Percentiles rank a stretch among this genome's conserved stretches.
Evolutionary conservation across 1,140 invertebrate genomes (phyloP).

Genomic region (Sitophilus oryzae): DNA sequence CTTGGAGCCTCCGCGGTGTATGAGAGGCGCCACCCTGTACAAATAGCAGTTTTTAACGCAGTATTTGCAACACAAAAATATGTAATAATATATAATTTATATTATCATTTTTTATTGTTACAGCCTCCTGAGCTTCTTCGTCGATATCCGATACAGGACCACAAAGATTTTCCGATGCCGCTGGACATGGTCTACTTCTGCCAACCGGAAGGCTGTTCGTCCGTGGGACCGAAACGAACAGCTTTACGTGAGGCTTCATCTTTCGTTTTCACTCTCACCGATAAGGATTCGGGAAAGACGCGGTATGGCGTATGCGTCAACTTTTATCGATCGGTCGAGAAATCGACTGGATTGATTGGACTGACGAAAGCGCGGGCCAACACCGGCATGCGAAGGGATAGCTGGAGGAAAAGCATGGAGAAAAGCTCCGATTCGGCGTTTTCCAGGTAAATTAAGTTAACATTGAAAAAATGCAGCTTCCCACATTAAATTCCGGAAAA

Average conservation of each 20-base stretch:
- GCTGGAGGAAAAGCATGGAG: constrained; percentile 84
- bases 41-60: no score
- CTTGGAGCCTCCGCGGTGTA: no score
- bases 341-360: constrained; percentile 38
- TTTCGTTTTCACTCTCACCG: constrained; percentile 97
- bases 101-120: constrained; percentile 9
- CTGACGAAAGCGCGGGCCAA: constrained; percentile 38
- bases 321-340: constrained; percentile 89
- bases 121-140: constrained; percentile 85
- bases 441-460: constrained; percentile 62
- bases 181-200: constrained; percentile 99
- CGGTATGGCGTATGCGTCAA: constrained; percentile 96
- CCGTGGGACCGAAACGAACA: constrained; percentile 78
- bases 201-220: constrained; percentile 97
- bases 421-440: constrained; percentile 87
- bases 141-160: constrained; percentile 95
- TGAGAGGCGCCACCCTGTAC: no score
- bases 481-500: no score
- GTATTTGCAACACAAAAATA: no score
- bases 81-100: no score
- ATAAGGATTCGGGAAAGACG: constrained; percentile 89
- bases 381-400: constrained; percentile 68
- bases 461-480: no score
- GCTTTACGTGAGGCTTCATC: constrained; percentile 85
- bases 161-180: constrained; percentile 94